These are phyloP conservation scores for Myathropa florea DNA, from an alignment of 2,888 invertebrate species.

Conservation along the genomic window DNA sequence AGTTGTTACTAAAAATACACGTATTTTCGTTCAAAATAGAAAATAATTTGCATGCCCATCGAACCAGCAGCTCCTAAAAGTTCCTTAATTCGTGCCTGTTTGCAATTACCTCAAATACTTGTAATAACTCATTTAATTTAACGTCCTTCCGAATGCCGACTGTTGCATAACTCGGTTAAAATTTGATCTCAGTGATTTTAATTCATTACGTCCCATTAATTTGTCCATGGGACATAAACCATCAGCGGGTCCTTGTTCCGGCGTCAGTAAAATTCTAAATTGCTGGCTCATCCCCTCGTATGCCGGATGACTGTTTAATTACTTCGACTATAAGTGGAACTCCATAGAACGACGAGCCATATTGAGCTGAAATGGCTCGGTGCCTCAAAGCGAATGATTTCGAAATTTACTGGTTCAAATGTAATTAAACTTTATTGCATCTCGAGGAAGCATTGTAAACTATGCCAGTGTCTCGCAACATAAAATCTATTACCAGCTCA, in stretches of 20 bases:
- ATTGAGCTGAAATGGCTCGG: too few species aligned
- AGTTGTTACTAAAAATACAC: too few species aligned
- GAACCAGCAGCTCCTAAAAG: background rate
- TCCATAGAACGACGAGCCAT: background rate
- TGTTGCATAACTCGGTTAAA: background rate
- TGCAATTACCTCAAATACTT: background rate
- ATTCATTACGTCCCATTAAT: background rate
- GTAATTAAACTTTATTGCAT: background rate
- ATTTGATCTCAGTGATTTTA: background rate
- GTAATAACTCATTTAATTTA: background rate
- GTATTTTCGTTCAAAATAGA: too few species aligned
- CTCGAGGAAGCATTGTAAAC: background rate
- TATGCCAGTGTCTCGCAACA: background rate
- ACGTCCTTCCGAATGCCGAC: background rate
- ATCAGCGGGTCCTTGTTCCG: background rate
- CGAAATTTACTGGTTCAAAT: background rate
- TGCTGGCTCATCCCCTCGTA: background rate
- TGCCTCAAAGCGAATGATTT: background rate
- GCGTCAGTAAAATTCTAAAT: background rate
- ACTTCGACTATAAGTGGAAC: background rate
- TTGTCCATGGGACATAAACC: background rate
- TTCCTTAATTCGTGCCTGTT: too few species aligned
- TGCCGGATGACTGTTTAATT: background rate
- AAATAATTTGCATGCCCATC: background rate
- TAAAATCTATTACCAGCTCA: background rate